phyloP scores from a whole-genome alignment of 2,888 invertebrate species.

The Pardosa pseudoannulata region DNA sequence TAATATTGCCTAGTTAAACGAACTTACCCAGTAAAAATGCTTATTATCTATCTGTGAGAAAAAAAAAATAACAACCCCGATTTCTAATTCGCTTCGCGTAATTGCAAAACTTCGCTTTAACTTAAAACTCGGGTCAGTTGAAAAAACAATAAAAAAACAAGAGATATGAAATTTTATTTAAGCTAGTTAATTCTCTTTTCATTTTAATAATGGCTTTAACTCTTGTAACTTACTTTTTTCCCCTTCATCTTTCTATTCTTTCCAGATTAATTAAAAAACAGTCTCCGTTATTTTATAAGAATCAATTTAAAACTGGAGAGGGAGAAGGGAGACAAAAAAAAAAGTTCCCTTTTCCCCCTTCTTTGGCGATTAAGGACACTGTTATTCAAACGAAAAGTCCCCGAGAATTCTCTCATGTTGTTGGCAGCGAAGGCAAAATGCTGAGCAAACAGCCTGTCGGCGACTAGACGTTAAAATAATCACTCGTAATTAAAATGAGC shows the following conservation, averaged over 20 bases:
- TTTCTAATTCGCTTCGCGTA: too few species aligned
- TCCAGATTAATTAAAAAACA: neutral
- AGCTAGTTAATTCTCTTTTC: neutral
- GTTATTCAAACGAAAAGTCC: neutral
- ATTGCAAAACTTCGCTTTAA: too few species aligned
- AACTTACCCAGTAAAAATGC: too few species aligned
- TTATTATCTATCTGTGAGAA: too few species aligned
- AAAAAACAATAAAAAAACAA: too few species aligned
- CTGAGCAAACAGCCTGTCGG: constrained; percentile 46
- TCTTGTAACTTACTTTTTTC: neutral
- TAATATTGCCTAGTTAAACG: too few species aligned
- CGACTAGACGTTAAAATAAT: constrained; percentile 59
- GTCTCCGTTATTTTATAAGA: neutral
- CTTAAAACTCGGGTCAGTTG: too few species aligned
- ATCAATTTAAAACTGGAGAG: neutral
- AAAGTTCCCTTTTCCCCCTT: neutral
- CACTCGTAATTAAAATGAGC: constrained; percentile 49
- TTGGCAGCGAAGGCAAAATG: neutral
- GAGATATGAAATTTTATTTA: too few species aligned
- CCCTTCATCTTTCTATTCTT: neutral
- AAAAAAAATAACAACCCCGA: too few species aligned
- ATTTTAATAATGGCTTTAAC: neutral
- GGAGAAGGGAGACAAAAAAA: neutral
- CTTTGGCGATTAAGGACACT: neutral
- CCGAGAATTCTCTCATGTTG: neutral